Percentiles rank a stretch among this genome's conserved stretches.
These are phyloP conservation scores for Crenichthys baileyi DNA, from an alignment of 2,797 vertebrate species.

Conservation along the genomic window DNA sequence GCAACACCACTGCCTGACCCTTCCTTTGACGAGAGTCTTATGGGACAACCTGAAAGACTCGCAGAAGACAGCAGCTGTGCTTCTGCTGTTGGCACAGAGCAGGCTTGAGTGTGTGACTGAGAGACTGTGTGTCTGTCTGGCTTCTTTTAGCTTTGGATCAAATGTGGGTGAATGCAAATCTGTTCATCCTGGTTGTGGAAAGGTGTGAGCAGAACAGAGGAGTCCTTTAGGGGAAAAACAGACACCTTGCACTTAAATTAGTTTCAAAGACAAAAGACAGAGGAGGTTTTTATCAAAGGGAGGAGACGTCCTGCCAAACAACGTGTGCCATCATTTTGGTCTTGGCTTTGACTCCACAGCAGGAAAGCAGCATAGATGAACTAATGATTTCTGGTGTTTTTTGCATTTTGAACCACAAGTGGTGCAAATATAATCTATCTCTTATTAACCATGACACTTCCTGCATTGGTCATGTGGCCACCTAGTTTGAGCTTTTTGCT, in stretches of 20 bases:
- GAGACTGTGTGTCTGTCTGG: slow-evolving; percentile 13
- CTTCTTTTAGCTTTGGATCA: slow-evolving; percentile 35
- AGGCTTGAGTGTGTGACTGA: slow-evolving; percentile 8
- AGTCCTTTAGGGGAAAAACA: slow-evolving; percentile 42
- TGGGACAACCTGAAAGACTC: slow-evolving; percentile 39
- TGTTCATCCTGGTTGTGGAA: slow-evolving; percentile 19
- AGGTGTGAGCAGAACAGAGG: slow-evolving; percentile 54
- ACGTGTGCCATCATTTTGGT: slow-evolving; percentile 74
- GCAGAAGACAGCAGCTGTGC: slow-evolving; percentile 35
- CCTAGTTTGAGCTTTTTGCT: slow-evolving; percentile 38
- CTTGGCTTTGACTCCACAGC: slow-evolving; percentile 56
- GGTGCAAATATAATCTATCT: slow-evolving; percentile 40
- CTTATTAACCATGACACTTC: slow-evolving; percentile 32
- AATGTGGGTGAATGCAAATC: slow-evolving; percentile 43
- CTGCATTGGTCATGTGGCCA: slow-evolving; percentile 22
- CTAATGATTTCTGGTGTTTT: slow-evolving; percentile 39
- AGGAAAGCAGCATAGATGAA: slow-evolving; percentile 35
- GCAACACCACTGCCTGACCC: slow-evolving; percentile 80
- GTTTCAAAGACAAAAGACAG: slow-evolving; percentile 12
- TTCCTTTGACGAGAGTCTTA: slow-evolving; percentile 64
- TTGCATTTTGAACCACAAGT: slow-evolving; percentile 45
- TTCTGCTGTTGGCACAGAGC: slow-evolving; percentile 56
- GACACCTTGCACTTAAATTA: slow-evolving; percentile 72
- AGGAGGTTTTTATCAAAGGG: slow-evolving; percentile 25
- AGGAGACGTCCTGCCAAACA: slow-evolving; percentile 72